Conservation (phyloP, 2,888 invertebrate genomes). For the Lepidocyrtoides sp. region DNA sequence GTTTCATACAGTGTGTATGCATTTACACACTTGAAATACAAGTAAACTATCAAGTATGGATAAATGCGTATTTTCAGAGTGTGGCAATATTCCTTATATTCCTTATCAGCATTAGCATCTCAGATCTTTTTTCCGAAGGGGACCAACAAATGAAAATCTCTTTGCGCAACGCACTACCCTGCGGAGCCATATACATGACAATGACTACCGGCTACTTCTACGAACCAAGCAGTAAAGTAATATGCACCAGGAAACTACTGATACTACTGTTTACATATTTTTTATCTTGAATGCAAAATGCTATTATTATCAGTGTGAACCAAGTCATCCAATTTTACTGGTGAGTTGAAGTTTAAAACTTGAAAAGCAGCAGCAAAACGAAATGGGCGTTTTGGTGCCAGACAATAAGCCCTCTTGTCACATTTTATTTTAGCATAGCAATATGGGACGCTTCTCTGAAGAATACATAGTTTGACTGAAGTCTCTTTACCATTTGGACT, state of each 20-base stretch:
- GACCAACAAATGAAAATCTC: background rate
- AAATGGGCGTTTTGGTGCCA: conserved; percentile 64
- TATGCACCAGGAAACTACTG: background rate
- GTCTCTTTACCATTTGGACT: background rate
- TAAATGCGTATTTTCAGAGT: background rate
- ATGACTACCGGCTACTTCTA: background rate
- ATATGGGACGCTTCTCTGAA: background rate
- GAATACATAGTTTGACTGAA: background rate
- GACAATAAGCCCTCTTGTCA: conserved; percentile 59
- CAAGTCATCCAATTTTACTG: conserved; percentile 50
- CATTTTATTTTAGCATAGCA: conserved; percentile 32
- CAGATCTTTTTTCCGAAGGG: background rate
- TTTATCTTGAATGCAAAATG: conserved; percentile 24
- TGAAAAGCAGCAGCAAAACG: background rate
- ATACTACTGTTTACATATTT: background rate
- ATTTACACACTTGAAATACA: no score
- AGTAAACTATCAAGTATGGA: no score
- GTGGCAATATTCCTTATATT: background rate
- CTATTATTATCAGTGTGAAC: conserved; percentile 47
- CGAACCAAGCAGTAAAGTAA: background rate
- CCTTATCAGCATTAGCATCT: background rate
- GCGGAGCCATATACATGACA: background rate
- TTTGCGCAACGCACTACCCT: background rate
- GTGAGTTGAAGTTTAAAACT: conserved; percentile 19
- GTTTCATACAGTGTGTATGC: no score